A percentile compares a stretch with the other conserved stretches of the same genome.
Conservation (phyloP, 2,797 vertebrate genomes). For the Trachops cirrhosus region DNA sequence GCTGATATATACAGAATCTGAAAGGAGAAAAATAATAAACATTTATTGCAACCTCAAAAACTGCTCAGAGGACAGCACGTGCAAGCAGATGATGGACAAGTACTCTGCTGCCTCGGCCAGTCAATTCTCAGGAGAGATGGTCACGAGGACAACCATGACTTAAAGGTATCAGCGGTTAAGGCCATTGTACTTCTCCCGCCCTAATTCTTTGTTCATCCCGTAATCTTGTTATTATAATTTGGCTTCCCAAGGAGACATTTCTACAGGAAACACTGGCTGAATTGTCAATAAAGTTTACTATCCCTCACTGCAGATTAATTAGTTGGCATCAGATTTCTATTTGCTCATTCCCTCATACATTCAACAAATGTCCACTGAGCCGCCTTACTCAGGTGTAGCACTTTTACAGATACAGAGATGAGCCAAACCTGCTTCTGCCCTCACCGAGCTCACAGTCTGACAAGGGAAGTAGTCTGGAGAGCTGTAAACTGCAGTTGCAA, state of each 20-base stretch:
- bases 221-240: background rate
- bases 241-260: background rate
- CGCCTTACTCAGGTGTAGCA: background rate
- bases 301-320: background rate
- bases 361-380: background rate
- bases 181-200: background rate
- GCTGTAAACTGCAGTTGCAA: background rate
- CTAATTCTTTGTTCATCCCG: background rate
- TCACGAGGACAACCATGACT: background rate
- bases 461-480: background rate
- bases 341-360: background rate
- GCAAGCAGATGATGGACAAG: background rate
- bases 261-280: background rate
- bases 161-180: background rate
- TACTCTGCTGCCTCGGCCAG: background rate
- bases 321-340: background rate
- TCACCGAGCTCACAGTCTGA: background rate
- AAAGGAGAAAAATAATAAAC: background rate
- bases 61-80: background rate
- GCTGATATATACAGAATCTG: background rate
- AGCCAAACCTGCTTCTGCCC: background rate
- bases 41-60: background rate
- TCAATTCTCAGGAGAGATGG: background rate
- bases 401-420: background rate
- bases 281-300: background rate